Evolutionary conservation across 1,140 invertebrate species (phyloP), one percentile per base, ranked within the genome.

Genomic region (Drosophila teissieri): DNA sequence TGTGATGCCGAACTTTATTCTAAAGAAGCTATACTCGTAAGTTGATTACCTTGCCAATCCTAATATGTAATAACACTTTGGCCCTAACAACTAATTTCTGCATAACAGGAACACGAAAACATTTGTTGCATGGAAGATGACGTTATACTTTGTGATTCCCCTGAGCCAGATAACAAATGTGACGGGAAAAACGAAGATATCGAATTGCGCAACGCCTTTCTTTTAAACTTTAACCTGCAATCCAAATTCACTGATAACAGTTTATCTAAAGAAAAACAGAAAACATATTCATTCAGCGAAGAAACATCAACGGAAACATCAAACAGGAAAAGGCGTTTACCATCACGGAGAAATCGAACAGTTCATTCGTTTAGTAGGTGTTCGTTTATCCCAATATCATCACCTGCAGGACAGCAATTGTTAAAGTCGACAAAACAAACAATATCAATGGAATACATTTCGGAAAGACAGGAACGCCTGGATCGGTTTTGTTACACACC

Each of bases 1-100:
- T 96, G 95, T 90, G 95, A 96, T 92, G 95, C 94, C 15, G 94
- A 94, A 91, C 93, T 94, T 45, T 90, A 93, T 57, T 93, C 93
- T 46, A 92, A 93, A 31, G 91, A 93, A 64, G 93, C 94, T 74
- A 94, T 94, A 90, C 93, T 94, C 92, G 94, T 94, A 93, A 80
- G 70, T 69, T 8, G 7, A 52, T 49, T 19, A n/a, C 10, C 17
- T 15, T 22, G 40, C n/a, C 1, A 7, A 7, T 15, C 0, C 2
- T 24, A 19, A 27, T 11, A 3, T 0, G 4, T 39, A 45, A 27
- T 31, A 12, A 3, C 2, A 22, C 0, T 27, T 2, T 45, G 24
- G 42, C 34, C 12, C 0, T 46, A 12, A 37, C 1, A 12, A 37
- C 0, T 5, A 6, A 40, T 46, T 63, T 42, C 53, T 36, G 42